Evolutionary conservation across 1,140 invertebrate species (phyloP).

Genomic region (Drosophila varians): DNA sequence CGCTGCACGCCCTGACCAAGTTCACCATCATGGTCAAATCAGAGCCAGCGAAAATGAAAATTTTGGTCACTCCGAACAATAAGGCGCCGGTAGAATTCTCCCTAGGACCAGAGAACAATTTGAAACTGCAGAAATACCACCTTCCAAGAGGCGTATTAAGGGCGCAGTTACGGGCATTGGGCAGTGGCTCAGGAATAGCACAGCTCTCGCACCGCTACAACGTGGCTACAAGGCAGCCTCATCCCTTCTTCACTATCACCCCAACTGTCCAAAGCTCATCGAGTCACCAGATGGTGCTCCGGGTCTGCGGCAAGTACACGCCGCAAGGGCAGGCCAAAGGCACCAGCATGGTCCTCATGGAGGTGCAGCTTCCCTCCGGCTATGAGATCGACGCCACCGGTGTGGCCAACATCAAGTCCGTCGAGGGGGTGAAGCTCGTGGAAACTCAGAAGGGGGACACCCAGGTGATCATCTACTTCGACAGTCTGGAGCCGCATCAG

Average conservation of each 20-base stretch:
- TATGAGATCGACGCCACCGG: conserved; percentile 85
- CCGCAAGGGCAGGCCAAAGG: conserved; percentile 37
- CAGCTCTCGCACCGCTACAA: conserved; percentile 92
- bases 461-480: conserved; percentile 92
- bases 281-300: conserved; percentile 88
- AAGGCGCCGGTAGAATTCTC: conserved; percentile 62
- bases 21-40: conserved; percentile 83
- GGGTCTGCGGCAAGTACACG: conserved; percentile 87
- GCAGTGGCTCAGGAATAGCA: conserved; percentile 90
- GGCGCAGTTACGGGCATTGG: conserved; percentile 87
- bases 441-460: conserved; percentile 91
- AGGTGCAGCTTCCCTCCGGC: conserved; percentile 92
- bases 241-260: conserved; percentile 91
- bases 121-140: conserved; percentile 83
- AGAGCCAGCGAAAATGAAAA: conserved; percentile 37
- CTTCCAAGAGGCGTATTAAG: conserved; percentile 37
- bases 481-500: conserved; percentile 87
- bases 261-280: conserved; percentile 90
- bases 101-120: conserved; percentile 78
- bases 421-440: conserved; percentile 84
- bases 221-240: conserved; percentile 90
- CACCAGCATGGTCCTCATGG: conserved; percentile 95
- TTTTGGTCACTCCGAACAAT: conserved; percentile 19
- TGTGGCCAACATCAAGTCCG: conserved; percentile 38
- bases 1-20: conserved; percentile 87